phyloP scores from a whole-genome alignment of 2,888 invertebrate genomes.

The Octodonta nipae region DNA sequence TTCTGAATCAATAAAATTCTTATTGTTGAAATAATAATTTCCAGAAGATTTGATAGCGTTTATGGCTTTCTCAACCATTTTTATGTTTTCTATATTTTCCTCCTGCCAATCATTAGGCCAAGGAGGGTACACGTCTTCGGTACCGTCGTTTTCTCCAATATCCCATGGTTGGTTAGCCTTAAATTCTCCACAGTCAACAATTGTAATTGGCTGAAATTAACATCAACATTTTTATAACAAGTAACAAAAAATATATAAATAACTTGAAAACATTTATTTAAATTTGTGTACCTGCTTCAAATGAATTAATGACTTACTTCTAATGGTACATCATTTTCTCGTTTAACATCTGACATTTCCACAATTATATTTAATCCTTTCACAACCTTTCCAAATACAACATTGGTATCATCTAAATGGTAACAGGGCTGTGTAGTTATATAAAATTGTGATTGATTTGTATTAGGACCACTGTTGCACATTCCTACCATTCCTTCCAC shows the following conservation, averaged over 20 bases:
- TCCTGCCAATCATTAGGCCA: slow-evolving; percentile 61
- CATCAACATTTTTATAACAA: too few species aligned
- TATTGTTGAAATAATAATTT: slow-evolving; percentile 50
- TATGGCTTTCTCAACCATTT: slow-evolving; percentile 38
- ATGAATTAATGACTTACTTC: too few species aligned
- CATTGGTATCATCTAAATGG: slow-evolving; percentile 69
- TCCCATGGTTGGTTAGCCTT: slow-evolving; percentile 48
- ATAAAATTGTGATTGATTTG: slow-evolving; percentile 92
- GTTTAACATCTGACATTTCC: slow-evolving; percentile 53
- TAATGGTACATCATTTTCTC: slow-evolving; percentile 44
- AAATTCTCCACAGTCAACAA: slow-evolving; percentile 63
- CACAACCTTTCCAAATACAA: slow-evolving; percentile 68
- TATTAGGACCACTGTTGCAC: slow-evolving; percentile 70
- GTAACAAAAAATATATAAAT: too few species aligned
- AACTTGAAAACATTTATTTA: too few species aligned
- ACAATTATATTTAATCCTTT: slow-evolving; percentile 58
- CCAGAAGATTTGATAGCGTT: slow-evolving; percentile 56
- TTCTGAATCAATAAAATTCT: slow-evolving; percentile 49
- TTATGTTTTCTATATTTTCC: slow-evolving; percentile 10
- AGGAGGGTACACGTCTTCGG: slow-evolving; percentile 57
- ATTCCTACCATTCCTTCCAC: slow-evolving; percentile 57
- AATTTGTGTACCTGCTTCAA: too few species aligned
- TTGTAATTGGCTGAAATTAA: slow-evolving; percentile 49
- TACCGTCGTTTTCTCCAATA: slow-evolving; percentile 54
- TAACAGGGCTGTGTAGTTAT: slow-evolving; percentile 63